Base-by-base conservation (phyloP, 2,113 vertebrate genomes). In the Haliaeetus leucogaster region DNA sequence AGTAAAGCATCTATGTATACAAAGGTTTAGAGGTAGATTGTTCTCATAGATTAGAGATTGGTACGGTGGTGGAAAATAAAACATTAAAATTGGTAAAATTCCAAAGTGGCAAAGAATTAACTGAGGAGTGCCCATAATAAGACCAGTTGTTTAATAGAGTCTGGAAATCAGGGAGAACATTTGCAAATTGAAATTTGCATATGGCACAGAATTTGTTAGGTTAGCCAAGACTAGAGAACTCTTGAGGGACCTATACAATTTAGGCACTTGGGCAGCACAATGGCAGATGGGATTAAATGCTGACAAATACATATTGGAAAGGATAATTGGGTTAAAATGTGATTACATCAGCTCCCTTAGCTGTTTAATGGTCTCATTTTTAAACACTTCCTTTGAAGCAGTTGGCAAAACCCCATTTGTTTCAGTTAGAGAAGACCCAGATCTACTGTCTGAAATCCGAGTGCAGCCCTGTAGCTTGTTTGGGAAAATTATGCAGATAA, bases 301-400 rank as follows among this genome's bases (percentile, higher is more conserved):
- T 97, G 95, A 96, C 95, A 96, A 95, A 95, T 94, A 93, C 70
- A 87, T 94, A 95, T 62, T 97, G 86, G 89, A 95, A 95, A 72
- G 81, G 73, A 97, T 97, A 97, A 97, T 95, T 96, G 93, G 94
- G 94, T 96, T 97, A 96, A 97, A 96, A 97, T 96, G 96, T 95
- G 95, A 94, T 95, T 95, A 65, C 89, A 95, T 97, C 95, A 96
- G 96, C 93, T 97, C 91, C 84, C 82, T 79, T 94, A 89, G 86
- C 89, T 95, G 58, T 92, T 95, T 85, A 91, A 93, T 30, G 4
- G 65, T 82, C 94, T 95, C 91, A 4, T 89, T 94, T 96, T 89
- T 76, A 94, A 91, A 85, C 30, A 55, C 23, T 78, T 82, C 43
- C 40, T 95, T 93, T 95, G 94, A 94, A 95, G 77, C 62, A 84